Percentiles rank a stretch among this genome's conserved stretches.
phyloP scores from a whole-genome alignment of 2,888 invertebrate species.

The Mesorhabditis belari region DNA sequence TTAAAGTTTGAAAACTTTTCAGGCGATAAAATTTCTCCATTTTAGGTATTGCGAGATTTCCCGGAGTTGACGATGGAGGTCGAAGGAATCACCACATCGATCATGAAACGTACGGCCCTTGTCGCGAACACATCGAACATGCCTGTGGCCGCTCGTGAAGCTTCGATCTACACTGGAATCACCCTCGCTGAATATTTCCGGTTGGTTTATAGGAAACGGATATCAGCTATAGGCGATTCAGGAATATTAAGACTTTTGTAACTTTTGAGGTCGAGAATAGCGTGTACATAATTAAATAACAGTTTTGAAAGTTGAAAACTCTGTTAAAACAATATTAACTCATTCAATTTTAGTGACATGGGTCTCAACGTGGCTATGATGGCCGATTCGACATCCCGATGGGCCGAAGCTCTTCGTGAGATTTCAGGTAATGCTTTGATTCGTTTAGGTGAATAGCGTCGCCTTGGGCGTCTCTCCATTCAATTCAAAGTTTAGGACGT shows the following conservation, averaged over 20 bases:
- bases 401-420: constrained; percentile 99
- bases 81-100: constrained; percentile 84
- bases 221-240: too few relatives aligned
- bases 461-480: too few relatives aligned
- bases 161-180: constrained; percentile 97
- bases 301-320: too few relatives aligned
- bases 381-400: constrained; percentile 99
- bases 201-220: neutral
- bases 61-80: constrained; percentile 95
- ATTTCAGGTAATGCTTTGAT: constrained; percentile 82
- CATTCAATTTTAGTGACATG: constrained; percentile 80
- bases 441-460: too few relatives aligned
- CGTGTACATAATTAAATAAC: too few relatives aligned
- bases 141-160: constrained; percentile 99
- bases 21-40: neutral
- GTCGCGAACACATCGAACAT: constrained; percentile 99
- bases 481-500: constrained; percentile 62
- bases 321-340: too few relatives aligned
- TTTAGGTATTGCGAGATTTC: constrained; percentile 78
- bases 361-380: constrained; percentile 99
- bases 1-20: neutral
- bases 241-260: too few relatives aligned
- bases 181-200: constrained; percentile 87
- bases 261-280: neutral
- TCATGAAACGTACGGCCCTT: constrained; percentile 98